These are phyloP conservation scores for Noctua janthe DNA, from an alignment of 2,888 invertebrate genomes.

Conservation along the genomic window DNA sequence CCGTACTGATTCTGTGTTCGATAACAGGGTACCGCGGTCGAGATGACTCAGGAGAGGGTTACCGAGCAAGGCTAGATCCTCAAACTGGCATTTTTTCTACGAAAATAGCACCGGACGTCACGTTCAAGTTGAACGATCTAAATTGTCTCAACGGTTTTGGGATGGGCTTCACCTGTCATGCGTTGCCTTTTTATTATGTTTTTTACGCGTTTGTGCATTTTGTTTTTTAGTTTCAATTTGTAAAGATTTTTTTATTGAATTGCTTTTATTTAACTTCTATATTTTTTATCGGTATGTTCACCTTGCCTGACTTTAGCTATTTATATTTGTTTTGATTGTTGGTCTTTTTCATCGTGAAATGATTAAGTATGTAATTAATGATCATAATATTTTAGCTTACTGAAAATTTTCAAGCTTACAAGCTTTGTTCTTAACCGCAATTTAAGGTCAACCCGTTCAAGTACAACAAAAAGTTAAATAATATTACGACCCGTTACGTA, in stretches of 20 bases:
- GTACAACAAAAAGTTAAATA: constrained; percentile 50
- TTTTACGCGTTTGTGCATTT: constrained; percentile 46
- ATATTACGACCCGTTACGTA: constrained; percentile 68
- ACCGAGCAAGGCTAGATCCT: constrained; percentile 74
- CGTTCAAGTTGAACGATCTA: constrained; percentile 86
- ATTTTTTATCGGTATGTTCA: not conserved
- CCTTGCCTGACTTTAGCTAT: not conserved
- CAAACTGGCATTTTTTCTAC: constrained; percentile 72
- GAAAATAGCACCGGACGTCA: constrained; percentile 83
- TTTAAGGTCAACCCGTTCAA: constrained; percentile 16
- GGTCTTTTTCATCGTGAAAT: not conserved
- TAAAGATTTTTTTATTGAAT: not conserved
- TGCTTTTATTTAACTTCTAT: constrained; percentile 17
- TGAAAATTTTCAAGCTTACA: not conserved
- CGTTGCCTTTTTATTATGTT: constrained; percentile 52
- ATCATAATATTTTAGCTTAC: not conserved
- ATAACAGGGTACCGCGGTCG: constrained; percentile 75
- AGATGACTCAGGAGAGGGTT: constrained; percentile 79
- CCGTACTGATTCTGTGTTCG: constrained; percentile 78
- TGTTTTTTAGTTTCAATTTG: constrained; percentile 21
- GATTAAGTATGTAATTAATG: not conserved
- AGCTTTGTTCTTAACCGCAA: not conserved
- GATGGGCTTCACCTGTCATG: constrained; percentile 67
- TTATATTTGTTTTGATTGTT: not conserved
- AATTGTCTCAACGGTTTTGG: constrained; percentile 78